Base-by-base conservation (phyloP, 2,797 vertebrate genomes). In the Chiroxiphia lanceolata region DNA sequence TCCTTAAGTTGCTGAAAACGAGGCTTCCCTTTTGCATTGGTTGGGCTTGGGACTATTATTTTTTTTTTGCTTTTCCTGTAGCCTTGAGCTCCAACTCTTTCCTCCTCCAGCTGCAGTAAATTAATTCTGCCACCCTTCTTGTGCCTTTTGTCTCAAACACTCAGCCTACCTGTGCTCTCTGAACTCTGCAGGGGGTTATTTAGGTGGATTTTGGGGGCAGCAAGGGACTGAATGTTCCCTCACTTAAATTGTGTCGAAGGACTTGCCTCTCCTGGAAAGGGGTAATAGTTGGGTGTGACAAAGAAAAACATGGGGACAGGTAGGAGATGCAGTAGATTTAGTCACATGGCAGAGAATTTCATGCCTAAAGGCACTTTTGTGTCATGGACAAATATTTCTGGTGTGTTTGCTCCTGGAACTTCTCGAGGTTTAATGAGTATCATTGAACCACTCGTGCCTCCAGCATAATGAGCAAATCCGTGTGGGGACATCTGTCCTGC, bases 1-100 rank as follows among this genome's bases (percentile, higher is more conserved):
- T 93, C 91, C 71, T 64, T 85, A 15, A 11, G 5, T 27, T 26
- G 77, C 18, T 79, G 90, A n/a, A 92, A 93, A 88, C 2, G 45
- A 61, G 11, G 75, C 74, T 90, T 92, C 56, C 20, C 36, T 92
- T 93, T 93, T 71, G 59, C 83, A 64, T 94, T 92, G 83, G 82
- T 89, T 67, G 33, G 18, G 40, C 44, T 44, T 57, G 11, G 42
- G 17, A 3, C 29, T 54, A 27, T 72, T 56, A 36, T 23, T 4
- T 36, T 40, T 18, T 38, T 38, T 34, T 11, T 9, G 3, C 3
- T 51, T 63, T 63, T 59, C 33, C n/a, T 7, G 16, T 42, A 70
- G 87, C 57, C 76, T 92, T 85, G 60, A 68, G 26, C 75, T 87
- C 42, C n/a, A 77, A 67, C 89, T 92, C 88, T 72, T 81, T 63